Base-by-base conservation (phyloP, 1,140 invertebrate species). In the Planococcus citri region DNA sequence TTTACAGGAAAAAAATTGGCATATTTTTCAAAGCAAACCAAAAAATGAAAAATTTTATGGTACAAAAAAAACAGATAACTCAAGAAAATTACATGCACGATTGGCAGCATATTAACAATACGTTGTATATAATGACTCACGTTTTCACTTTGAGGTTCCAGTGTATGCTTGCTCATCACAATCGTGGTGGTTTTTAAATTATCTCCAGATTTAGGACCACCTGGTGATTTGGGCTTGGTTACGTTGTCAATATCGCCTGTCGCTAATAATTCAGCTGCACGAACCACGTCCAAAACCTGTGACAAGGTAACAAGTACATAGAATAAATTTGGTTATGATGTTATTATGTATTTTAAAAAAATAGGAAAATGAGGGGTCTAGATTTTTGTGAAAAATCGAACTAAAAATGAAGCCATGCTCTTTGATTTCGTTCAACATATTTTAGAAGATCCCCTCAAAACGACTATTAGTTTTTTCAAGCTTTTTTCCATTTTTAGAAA, bases 141-240 rank as follows among this genome's bases (percentile, higher is more conserved):
- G 41, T 69, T 41, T 61, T 71, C 71, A 67, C 71, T 22, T 69
- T 74, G 74, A 68, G 84, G 82, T 71, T 85, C 84, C 70, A 93
- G 80, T 37, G 90, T 92, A 77, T 94, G 92, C 80, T 93, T 93
- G 78, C 88, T 92, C 90, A 94, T 93, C 21, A 94, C 90, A 74
- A 94, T 89, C n/a, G 91, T 94, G 57, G 91, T 94, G 38, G 91
- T 94, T 83, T 93, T 93, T 73, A 90, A 84, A 75, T 86, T 86
- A 73, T 88, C 87, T 41, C 72, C 74, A 21, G 82, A 79, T 75
- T 81, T 82, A 70, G 82, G 80, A 72, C 85, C 85, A 58, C 85
- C 82, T 1, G 89, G 89, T 70, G 89, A 91, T 75, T 89, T 91
- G 17, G 90, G 89, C 72, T 84, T 83, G n/a, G 80, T 76, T 71